Evolutionary conservation across 2,113 vertebrate species (phyloP).

Genomic region (Crypturellus undulatus): DNA sequence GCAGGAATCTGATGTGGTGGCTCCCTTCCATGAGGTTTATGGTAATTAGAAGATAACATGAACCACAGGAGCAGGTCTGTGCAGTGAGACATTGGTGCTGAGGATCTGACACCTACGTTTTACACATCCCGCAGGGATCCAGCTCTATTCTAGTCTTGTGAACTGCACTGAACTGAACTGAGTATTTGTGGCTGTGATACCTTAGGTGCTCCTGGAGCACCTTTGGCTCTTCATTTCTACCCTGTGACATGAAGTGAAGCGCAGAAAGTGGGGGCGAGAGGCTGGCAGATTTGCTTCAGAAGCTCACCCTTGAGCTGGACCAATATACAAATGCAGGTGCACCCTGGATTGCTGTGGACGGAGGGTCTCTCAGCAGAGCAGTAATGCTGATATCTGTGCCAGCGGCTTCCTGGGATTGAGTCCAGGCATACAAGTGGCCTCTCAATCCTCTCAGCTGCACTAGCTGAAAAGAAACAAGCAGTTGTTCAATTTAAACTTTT

Average conservation of each 20-base stretch:
- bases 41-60: neutral
- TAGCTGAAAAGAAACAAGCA: neutral
- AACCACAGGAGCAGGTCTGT: neutral
- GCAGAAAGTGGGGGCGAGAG: neutral
- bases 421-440: neutral
- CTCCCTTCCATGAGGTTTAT: neutral
- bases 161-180: neutral
- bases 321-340: accelerated
- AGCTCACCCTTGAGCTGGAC: neutral
- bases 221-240: neutral
- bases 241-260: neutral
- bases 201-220: neutral
- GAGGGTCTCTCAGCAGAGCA: neutral
- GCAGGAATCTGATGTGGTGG: neutral
- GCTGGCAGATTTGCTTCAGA: neutral
- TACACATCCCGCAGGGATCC: neutral
- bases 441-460: neutral
- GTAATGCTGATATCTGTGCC: neutral
- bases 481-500: neutral
- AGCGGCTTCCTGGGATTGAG: neutral
- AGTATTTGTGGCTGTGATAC: neutral
- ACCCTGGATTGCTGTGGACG: accelerated
- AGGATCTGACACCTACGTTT: neutral
- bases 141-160: neutral
- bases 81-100: neutral